A percentile compares a stretch with the other conserved stretches of the same genome.
Evolutionary conservation across 2,113 vertebrate species (phyloP).

Genomic region (Plestiodon gilberti): DNA sequence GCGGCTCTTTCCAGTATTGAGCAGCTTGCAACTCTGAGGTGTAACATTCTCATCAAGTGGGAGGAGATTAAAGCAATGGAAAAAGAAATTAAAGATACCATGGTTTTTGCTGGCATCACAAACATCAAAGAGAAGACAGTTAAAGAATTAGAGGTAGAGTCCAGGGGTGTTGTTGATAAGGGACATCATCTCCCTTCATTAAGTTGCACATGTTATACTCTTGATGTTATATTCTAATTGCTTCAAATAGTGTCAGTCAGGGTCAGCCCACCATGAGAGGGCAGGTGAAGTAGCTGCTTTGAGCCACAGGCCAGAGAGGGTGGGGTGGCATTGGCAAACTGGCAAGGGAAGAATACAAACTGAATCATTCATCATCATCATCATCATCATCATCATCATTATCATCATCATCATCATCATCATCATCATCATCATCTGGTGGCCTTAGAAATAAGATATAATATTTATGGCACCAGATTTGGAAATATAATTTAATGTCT

Average conservation of each 20-base stretch:
- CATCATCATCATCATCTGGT: not conserved
- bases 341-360: too few relatives aligned
- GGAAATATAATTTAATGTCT: not conserved
- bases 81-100: slow-evolving; percentile 69
- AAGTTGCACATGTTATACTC: not conserved
- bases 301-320: too few relatives aligned
- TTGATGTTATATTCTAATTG: not conserved
- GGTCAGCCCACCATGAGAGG: too few relatives aligned
- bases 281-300: too few relatives aligned
- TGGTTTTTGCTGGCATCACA: slow-evolving; percentile 52
- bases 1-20: slow-evolving; percentile 22
- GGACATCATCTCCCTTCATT: not conserved
- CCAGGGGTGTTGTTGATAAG: not conserved
- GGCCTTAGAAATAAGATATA: not conserved
- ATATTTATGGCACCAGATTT: not conserved
- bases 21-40: slow-evolving; percentile 67
- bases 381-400: too few relatives aligned
- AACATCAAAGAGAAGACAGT: slow-evolving; percentile 52
- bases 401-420: too few relatives aligned
- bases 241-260: not conserved
- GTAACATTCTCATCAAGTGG: slow-evolving; percentile 68
- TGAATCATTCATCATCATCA: too few relatives aligned
- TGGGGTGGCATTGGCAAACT: too few relatives aligned
- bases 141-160: slow-evolving; percentile 69
- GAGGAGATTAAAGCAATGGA: slow-evolving; percentile 72